These are phyloP conservation scores for Eupsittula cactorum DNA, from an alignment of 2,113 vertebrate species.

Conservation along the genomic window DNA sequence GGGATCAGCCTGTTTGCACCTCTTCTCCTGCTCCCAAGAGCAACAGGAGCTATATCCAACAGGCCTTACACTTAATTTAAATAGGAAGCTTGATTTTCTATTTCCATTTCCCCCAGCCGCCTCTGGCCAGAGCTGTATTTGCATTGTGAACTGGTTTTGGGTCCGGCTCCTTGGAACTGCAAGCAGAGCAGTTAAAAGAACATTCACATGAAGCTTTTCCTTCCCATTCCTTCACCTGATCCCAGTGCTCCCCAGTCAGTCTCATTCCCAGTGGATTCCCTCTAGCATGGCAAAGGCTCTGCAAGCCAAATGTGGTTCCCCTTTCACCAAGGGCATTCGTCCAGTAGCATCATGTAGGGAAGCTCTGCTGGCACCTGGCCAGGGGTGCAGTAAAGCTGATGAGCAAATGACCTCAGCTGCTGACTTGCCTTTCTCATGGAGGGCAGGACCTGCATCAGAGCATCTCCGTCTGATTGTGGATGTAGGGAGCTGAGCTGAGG, in stretches of 20 bases:
- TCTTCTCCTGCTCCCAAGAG: background rate
- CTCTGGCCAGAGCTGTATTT: background rate
- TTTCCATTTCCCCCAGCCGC: rapidly evolving
- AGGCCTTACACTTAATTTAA: background rate
- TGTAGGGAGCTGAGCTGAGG: background rate
- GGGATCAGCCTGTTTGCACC: background rate
- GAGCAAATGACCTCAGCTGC: background rate
- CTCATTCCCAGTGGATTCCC: background rate
- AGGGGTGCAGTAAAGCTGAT: slow-evolving; percentile 31
- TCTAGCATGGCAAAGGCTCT: background rate
- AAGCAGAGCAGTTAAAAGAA: background rate
- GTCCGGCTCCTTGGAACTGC: background rate
- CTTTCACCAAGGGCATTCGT: background rate
- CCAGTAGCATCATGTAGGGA: background rate
- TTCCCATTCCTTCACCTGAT: background rate
- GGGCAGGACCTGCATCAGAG: background rate
- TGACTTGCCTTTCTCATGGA: background rate
- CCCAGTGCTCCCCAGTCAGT: background rate
- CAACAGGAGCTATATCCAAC: background rate
- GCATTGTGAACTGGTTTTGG: background rate
- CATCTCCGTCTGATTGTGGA: background rate
- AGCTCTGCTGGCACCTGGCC: background rate
- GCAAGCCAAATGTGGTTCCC: background rate
- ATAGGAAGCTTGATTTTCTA: background rate
- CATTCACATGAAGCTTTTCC: rapidly evolving